These are phyloP conservation scores for Boleophthalmus pectinirostris DNA, from an alignment of 2,113 vertebrate genomes.

Conservation along the genomic window DNA sequence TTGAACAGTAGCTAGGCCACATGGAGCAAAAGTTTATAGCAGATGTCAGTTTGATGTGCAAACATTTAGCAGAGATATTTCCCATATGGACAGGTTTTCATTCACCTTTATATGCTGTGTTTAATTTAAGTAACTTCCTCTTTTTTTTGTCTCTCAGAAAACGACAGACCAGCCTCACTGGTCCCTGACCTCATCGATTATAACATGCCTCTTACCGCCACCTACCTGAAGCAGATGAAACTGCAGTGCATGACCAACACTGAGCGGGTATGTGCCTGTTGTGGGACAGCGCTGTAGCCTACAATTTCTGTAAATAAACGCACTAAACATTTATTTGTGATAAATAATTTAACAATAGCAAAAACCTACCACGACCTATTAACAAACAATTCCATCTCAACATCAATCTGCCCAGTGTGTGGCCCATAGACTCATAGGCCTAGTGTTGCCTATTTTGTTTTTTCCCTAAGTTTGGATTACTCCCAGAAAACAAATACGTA, in stretches of 20 bases:
- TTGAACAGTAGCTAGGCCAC: constrained; percentile 17
- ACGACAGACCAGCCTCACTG: constrained; percentile 89
- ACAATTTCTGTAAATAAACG: background rate
- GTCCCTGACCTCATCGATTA: constrained; percentile 96
- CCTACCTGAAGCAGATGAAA: constrained; percentile 98
- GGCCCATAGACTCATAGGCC: too few species aligned
- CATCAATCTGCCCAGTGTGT: too few species aligned
- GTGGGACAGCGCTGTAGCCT: background rate
- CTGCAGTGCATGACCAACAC: constrained; percentile 92
- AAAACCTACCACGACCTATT: too few species aligned
- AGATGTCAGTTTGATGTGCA: background rate
- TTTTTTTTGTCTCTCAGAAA: constrained; percentile 78
- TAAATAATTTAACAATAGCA: background rate
- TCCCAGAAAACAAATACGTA: background rate
- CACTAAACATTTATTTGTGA: background rate
- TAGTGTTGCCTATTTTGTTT: too few species aligned
- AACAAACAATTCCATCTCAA: too few species aligned
- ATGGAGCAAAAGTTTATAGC: background rate
- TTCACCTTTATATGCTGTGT: background rate
- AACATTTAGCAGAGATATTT: background rate
- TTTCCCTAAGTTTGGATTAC: background rate
- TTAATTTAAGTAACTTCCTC: background rate
- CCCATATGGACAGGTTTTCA: background rate
- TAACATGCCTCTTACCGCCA: constrained; percentile 99
- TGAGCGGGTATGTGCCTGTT: constrained; percentile 83